Conservation (phyloP, 2,888 invertebrate genomes). For the Drosophila tripunctata region DNA sequence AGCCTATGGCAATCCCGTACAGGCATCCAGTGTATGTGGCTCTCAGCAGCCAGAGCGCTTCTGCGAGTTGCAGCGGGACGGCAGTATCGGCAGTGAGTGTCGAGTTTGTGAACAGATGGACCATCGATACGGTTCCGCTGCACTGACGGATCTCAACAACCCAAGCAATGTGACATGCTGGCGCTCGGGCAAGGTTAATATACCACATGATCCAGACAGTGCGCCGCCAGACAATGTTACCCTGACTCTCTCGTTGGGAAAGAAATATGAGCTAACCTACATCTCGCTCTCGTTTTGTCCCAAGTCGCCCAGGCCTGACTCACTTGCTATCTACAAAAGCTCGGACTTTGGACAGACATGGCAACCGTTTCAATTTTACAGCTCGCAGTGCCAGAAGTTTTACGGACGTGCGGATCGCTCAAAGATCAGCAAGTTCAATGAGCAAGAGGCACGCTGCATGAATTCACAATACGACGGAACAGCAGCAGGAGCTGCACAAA, state of each 20-base stretch:
- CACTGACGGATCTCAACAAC: slow-evolving; percentile 98
- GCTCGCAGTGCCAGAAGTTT: slow-evolving; percentile 95
- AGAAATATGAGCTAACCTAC: slow-evolving; percentile 99
- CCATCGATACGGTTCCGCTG: slow-evolving; percentile 90
- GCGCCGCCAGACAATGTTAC: slow-evolving; percentile 97
- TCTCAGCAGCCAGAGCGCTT: slow-evolving; percentile 90
- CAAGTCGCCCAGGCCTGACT: slow-evolving; percentile 95
- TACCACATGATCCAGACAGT: slow-evolving; percentile 88
- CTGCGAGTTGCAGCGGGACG: slow-evolving; percentile 87
- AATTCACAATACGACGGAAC: slow-evolving; percentile 90
- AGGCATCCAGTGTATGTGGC: slow-evolving; percentile 96
- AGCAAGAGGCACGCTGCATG: slow-evolving; percentile 98
- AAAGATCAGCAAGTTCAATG: slow-evolving; percentile 96
- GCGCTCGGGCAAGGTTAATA: slow-evolving; percentile 94
- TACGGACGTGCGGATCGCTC: slow-evolving; percentile 95
- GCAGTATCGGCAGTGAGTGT: slow-evolving; percentile 85
- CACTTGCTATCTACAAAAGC: slow-evolving; percentile 98
- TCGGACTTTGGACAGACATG: slow-evolving; percentile 98
- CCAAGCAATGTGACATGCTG: slow-evolving; percentile 99
- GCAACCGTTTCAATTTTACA: slow-evolving; percentile 99
- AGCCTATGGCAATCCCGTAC: slow-evolving; percentile 95
- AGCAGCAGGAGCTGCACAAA: slow-evolving; percentile 86
- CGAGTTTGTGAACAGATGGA: slow-evolving; percentile 94
- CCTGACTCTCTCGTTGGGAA: slow-evolving; percentile 95
- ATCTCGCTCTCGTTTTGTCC: slow-evolving; percentile 98